These are phyloP conservation scores for Hafferia zeledoni DNA, from an alignment of 2,797 vertebrate species.

Conservation along the genomic window DNA sequence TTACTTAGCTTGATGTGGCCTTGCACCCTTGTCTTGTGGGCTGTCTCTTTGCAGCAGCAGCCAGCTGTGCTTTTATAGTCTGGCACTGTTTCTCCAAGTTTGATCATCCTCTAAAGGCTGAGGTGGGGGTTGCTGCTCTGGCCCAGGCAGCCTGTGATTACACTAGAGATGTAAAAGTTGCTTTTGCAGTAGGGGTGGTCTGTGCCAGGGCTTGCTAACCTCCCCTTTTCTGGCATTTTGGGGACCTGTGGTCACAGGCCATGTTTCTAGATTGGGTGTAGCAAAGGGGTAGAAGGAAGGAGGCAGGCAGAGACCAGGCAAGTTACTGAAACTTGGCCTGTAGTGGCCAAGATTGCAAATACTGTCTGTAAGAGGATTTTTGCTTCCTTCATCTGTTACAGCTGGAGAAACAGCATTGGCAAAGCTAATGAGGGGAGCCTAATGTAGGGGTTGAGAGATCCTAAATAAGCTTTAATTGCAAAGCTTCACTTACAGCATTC, in stretches of 20 bases:
- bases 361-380: neutral
- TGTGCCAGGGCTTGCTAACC: neutral
- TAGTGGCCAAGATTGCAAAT: too few relatives aligned
- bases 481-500: neutral
- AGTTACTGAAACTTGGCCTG: neutral
- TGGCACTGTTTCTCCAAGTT: rapidly evolving
- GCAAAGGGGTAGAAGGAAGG: neutral
- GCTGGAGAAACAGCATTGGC: neutral
- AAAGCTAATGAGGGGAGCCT: neutral
- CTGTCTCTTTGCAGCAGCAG: neutral
- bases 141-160: neutral
- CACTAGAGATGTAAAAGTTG: neutral
- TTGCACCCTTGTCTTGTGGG: neutral
- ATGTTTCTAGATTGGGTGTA: neutral
- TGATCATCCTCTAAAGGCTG: rapidly evolving
- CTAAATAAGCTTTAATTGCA: neutral
- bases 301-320: neutral
- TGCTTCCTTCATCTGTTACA: neutral
- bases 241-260: neutral
- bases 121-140: neutral
- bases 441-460: neutral
- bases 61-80: too few relatives aligned
- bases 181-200: neutral
- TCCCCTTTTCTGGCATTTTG: neutral
- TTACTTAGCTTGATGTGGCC: neutral